Evolutionary conservation across 2,888 invertebrate genomes (phyloP), one percentile per base, ranked within the genome.

Genomic region (Corythucha ciliata): DNA sequence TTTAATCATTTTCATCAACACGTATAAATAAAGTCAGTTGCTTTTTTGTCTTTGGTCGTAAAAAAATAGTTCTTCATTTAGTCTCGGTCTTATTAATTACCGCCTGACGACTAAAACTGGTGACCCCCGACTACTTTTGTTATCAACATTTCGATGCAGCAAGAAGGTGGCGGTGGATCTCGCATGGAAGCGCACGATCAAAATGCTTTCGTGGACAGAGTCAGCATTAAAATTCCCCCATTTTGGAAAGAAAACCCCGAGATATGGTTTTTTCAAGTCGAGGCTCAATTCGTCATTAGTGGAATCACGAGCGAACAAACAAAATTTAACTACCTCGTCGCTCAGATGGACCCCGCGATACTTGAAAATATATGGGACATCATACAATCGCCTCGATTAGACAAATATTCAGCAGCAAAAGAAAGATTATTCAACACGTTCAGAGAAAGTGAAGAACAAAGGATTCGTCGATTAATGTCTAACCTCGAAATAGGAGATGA

Each of bases 191-290:
- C n/a, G n/a, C n/a, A n/a, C n/a, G n/a, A n/a, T n/a, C n/a, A n/a
- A n/a, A n/a, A n/a, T n/a, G n/a, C n/a, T n/a, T n/a, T n/a, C n/a
- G n/a, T 5, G 10, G 20, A 41, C 22, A 34, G 34, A 25, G 39
- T 52, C 7, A 34, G 21, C 37, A 10, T 47, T 1, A 54, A 50
- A 51, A n/a, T 54, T 10, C 47, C 54, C 6, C 27, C 52, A 8
- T 52, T 52, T 22, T 52, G 46, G 52, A 8, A 12, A 20, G 46
- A 46, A 25, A 18, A 51, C 7, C 34, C 51, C 2, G 33, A 50
- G 16, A 16, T 51, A 20, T 54, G 47, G 54, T 51, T 54, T 29
- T 32, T 2, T 20, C 46, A 47, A 40, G 51, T 46, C 4, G 47
- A 54, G 42, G 54, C 54, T 12, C 32, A 34, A 14, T 53, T 53